Conservation (phyloP, 1,140 invertebrate genomes). For the Cylas formicarius region DNA sequence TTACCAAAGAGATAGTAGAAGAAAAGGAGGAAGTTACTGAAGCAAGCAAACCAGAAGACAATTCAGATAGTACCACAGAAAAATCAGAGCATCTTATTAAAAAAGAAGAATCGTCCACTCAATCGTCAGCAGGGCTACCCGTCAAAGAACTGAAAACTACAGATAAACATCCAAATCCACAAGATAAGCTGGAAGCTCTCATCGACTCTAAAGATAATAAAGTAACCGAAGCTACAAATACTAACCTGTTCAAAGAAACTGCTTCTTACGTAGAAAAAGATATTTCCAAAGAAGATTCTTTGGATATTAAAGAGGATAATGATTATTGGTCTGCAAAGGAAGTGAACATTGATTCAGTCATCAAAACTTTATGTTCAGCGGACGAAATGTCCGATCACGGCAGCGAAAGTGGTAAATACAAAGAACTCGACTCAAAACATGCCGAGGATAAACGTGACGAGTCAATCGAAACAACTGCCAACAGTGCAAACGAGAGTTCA, state of each 20-base stretch:
- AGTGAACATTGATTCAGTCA: constrained; percentile 69
- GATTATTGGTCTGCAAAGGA: constrained; percentile 71
- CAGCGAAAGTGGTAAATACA: constrained; percentile 10
- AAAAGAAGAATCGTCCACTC: not conserved
- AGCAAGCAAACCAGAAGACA: constrained; percentile 18
- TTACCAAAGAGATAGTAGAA: constrained; percentile 13
- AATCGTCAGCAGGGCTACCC: not conserved
- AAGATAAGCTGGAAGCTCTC: constrained; percentile 28
- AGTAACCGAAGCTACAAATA: constrained; percentile 25
- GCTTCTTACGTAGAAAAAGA: constrained; percentile 2
- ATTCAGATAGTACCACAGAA: not conserved
- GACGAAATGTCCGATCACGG: constrained; percentile 41
- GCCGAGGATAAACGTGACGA: constrained; percentile 1
- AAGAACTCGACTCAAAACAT: constrained; percentile 5
- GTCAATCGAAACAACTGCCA: constrained; percentile 1
- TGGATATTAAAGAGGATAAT: constrained; percentile 59
- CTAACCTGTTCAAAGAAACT: not conserved
- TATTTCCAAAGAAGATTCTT: constrained; percentile 42
- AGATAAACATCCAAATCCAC: not conserved
- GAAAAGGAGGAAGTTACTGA: constrained; percentile 12
- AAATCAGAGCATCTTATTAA: not conserved
- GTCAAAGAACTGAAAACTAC: not conserved
- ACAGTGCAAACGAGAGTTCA: not conserved
- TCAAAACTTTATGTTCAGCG: constrained; percentile 57
- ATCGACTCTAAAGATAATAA: constrained; percentile 32